phyloP scores from a whole-genome alignment of 2,113 vertebrate genomes.

The Turnix velox region DNA sequence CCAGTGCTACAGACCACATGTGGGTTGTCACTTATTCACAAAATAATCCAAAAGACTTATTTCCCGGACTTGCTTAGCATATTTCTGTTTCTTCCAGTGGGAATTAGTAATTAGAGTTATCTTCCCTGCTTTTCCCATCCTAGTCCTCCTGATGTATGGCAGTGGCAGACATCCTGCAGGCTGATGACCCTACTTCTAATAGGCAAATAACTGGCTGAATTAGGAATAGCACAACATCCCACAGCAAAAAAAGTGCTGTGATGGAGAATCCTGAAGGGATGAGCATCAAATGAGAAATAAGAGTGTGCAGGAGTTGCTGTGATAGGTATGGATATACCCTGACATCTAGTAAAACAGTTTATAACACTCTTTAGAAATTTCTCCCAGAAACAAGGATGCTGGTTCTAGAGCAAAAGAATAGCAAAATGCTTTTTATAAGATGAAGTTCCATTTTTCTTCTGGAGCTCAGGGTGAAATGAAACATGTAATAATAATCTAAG shows the following conservation, averaged over 20 bases:
- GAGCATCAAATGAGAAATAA: not conserved
- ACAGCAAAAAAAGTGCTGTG: not conserved
- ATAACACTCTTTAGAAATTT: not conserved
- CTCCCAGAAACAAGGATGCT: not conserved
- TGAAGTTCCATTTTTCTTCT: not conserved
- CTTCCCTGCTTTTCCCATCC: not conserved
- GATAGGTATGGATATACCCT: not conserved
- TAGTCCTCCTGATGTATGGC: not conserved
- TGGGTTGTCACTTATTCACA: not conserved
- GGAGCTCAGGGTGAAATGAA: not conserved
- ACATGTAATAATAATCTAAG: constrained; percentile 18
- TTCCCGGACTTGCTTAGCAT: not conserved
- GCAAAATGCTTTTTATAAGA: not conserved
- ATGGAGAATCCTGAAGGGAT: not conserved
- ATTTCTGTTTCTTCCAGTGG: not conserved
- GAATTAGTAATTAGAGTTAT: not conserved
- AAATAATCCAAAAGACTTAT: not conserved
- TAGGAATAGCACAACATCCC: not conserved
- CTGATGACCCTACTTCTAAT: not conserved
- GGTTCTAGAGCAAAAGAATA: not conserved
- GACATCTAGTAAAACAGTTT: not conserved
- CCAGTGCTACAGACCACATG: not conserved
- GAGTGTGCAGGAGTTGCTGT: not conserved
- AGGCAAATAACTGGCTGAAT: not conserved
- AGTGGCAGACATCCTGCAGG: not conserved